Percentiles rank a stretch among this genome's conserved stretches.
Conservation (phyloP, 2,888 invertebrate species). For the Criorhina ranunculi region DNA sequence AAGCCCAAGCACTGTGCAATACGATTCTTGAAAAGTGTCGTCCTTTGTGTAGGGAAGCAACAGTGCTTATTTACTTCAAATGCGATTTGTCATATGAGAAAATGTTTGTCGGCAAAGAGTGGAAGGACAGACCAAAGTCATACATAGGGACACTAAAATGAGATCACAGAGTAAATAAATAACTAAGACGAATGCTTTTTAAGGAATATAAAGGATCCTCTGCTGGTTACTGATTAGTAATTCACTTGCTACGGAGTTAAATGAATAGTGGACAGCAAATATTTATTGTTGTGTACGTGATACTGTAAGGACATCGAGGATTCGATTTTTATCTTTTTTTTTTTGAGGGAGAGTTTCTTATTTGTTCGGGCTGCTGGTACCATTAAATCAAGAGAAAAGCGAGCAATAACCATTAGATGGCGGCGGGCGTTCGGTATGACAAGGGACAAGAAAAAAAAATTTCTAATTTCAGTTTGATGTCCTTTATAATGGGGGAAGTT, state of each 20-base stretch:
- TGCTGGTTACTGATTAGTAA: constrained; percentile 31
- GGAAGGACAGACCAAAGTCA: neutral
- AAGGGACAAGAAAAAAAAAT: constrained; percentile 12
- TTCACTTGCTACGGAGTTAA: constrained; percentile 30
- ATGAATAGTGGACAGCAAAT: constrained; percentile 41
- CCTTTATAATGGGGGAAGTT: constrained; percentile 47
- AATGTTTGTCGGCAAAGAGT: neutral
- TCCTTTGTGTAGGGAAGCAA: neutral
- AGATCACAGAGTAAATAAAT: constrained; percentile 28
- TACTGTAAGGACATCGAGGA: constrained; percentile 26
- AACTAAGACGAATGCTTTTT: constrained; percentile 2
- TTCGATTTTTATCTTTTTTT: constrained; percentile 27
- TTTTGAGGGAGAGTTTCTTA: neutral
- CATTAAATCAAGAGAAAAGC: constrained; percentile 2
- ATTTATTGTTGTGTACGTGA: constrained; percentile 45
- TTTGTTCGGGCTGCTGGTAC: constrained; percentile 2
- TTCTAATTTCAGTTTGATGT: constrained; percentile 56
- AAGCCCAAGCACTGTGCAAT: neutral
- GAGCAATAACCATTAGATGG: constrained; percentile 23
- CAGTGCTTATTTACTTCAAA: constrained; percentile 3
- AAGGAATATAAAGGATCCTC: neutral
- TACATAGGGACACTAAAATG: neutral
- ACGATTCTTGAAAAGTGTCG: neutral
- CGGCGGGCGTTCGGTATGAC: neutral
- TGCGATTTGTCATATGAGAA: constrained; percentile 16